phyloP scores from a whole-genome alignment of 2,113 vertebrate genomes.

The Nycticryphes semicollaris region DNA sequence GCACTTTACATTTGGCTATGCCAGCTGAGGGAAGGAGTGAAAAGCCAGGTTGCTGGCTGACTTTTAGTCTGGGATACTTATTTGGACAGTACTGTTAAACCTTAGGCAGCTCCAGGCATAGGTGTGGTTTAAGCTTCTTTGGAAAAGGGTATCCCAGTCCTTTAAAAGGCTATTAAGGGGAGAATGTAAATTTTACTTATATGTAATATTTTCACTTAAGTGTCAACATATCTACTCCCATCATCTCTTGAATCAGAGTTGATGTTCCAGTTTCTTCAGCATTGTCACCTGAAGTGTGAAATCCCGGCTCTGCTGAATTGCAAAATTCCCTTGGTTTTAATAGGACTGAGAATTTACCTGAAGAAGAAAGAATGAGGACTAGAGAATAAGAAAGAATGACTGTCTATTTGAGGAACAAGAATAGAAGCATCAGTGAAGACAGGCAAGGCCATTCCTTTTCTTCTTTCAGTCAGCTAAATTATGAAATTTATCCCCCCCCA shows the following conservation, averaged over 20 bases:
- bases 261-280: not conserved
- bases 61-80: not conserved
- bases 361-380: not conserved
- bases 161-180: not conserved
- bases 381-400: not conserved
- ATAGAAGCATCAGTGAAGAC: not conserved
- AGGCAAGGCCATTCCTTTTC: not conserved
- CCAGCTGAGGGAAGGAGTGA: not conserved
- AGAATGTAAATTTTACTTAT: not conserved
- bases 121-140: not conserved
- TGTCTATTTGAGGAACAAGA: not conserved
- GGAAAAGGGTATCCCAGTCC: not conserved
- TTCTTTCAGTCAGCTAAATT: not conserved
- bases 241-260: not conserved
- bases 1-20: not conserved
- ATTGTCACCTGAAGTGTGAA: not conserved
- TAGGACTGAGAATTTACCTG: not conserved
- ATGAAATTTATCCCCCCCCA: not conserved
- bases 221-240: not conserved
- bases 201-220: not conserved
- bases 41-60: not conserved
- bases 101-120: not conserved
- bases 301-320: not conserved
- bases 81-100: not conserved
- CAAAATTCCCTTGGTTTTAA: not conserved